phyloP scores from a whole-genome alignment of 2,888 invertebrate species.

The Stenoptilia bipunctidactyla region DNA sequence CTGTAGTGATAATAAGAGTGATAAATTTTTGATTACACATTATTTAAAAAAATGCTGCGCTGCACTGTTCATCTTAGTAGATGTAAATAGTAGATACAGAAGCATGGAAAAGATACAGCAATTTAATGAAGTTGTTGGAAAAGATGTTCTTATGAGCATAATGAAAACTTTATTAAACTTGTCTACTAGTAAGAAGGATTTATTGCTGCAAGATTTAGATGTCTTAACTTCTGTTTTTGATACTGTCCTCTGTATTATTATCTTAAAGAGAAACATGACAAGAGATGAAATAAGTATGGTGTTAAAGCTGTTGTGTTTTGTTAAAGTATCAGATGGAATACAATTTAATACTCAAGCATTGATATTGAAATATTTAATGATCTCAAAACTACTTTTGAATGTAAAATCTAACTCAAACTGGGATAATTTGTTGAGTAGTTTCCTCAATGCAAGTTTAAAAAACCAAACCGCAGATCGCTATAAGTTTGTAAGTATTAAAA shows the following conservation, averaged over 20 bases:
- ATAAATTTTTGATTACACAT: constrained; percentile 31
- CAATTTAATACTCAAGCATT: background rate
- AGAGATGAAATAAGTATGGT: background rate
- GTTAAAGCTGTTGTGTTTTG: background rate
- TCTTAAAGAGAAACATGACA: background rate
- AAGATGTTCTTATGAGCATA: background rate
- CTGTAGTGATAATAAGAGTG: constrained; percentile 28
- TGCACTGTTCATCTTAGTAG: constrained; percentile 25
- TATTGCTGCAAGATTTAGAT: constrained; percentile 21
- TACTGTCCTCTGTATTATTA: background rate
- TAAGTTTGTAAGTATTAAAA: constrained; percentile 23
- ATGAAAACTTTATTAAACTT: background rate
- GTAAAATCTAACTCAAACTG: constrained; percentile 26
- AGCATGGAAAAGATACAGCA: constrained; percentile 7
- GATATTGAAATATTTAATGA: constrained; percentile 1
- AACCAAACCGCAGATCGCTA: constrained; percentile 24
- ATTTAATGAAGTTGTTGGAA: background rate
- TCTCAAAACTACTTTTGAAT: constrained; percentile 26
- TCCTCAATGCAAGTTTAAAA: constrained; percentile 26
- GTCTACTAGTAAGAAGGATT: constrained; percentile 3
- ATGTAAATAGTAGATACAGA: constrained; percentile 19
- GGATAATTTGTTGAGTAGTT: constrained; percentile 23
- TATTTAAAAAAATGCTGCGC: constrained; percentile 34
- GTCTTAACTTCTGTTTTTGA: background rate
- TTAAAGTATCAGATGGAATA: background rate